These are phyloP conservation scores for Ophion obscuratus DNA, from an alignment of 2,888 invertebrate genomes.

Conservation along the genomic window DNA sequence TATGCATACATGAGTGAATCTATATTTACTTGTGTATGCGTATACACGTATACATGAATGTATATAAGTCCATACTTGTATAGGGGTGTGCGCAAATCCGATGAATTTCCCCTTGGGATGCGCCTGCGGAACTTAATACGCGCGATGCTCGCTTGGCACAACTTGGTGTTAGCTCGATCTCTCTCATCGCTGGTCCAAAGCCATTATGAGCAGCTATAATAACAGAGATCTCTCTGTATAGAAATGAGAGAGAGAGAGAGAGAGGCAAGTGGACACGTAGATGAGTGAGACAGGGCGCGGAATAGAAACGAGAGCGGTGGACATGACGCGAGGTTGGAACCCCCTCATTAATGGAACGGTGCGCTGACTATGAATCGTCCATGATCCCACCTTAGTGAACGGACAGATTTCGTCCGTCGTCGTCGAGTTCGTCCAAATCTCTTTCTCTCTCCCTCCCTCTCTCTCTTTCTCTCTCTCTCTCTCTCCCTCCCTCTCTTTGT, in stretches of 20 bases:
- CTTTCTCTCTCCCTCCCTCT: not conserved
- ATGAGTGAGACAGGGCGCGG: slow-evolving; percentile 29
- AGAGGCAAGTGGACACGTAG: not conserved
- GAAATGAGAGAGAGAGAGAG: slow-evolving; percentile 36
- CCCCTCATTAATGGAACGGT: slow-evolving; percentile 81
- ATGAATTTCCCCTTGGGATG: slow-evolving; percentile 22
- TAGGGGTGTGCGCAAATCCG: not conserved
- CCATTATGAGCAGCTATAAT: slow-evolving; percentile 75
- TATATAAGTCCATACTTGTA: not conserved
- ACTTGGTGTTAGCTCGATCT: slow-evolving; percentile 33
- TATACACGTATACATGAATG: not conserved
- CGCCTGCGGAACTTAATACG: slow-evolving; percentile 5
- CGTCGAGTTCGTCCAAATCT: slow-evolving; percentile 49
- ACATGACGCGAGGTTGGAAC: slow-evolving; percentile 68
- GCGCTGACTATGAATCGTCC: slow-evolving; percentile 81
- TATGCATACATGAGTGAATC: too few relatives aligned
- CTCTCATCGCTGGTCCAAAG: slow-evolving; percentile 56
- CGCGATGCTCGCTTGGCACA: slow-evolving; percentile 23
- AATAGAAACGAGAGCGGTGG: slow-evolving; percentile 51
- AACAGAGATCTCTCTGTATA: slow-evolving; percentile 49
- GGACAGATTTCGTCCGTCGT: slow-evolving; percentile 64
- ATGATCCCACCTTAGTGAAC: slow-evolving; percentile 72
- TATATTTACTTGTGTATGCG: too few relatives aligned
- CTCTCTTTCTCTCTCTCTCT: not conserved
- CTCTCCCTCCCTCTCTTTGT: not conserved